Evolutionary conservation across 2,113 vertebrate species (phyloP), one percentile per base, ranked within the genome.

Genomic region (Cervus canadensis): DNA sequence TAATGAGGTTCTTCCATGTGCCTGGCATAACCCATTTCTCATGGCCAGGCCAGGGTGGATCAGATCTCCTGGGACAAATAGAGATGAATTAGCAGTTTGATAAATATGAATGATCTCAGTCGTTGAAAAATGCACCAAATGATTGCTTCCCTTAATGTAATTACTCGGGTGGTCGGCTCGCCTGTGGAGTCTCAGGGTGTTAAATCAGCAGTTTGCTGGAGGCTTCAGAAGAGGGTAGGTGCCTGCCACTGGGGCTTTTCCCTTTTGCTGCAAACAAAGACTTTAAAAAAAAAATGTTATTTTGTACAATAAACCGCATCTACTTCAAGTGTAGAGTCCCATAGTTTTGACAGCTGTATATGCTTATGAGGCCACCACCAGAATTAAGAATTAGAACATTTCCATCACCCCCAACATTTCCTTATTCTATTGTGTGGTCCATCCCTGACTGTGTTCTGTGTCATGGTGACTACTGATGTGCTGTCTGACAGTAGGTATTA

Each of bases 201-300:
- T 1, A 19, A 33, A 3, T 52, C 23, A 7, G 43, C 57, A 21
- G 36, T 5, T 50, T 8, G 11, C 81, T 23, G 79, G 87, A 43
- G 40, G 57, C n/a, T 56, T 71, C 21, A 0, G 10, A 21, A 8
- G 30, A 28, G 45, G 19, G n/a, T 2, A 33, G 17, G 23, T n/a
- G 48, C 17, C 78, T 14, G 8, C 30, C 1, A 1, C 52, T 8
- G 12, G 17, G 7, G 14, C 33, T 56, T 50, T 40, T 30, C 54
- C 52, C 17, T 67, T 89, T 94, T 30, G 48, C 28, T 85, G 86
- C n/a, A 36, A 67, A 82, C 6, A 36, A 56, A 92, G 78, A 82
- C 60, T 82, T 76, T 33, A 7, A 4, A 57, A 45, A 45, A 45
- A 25, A 54, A 5, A 59, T 13, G 59, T 79, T 25, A 33, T 3